These are phyloP conservation scores for Dipodomys ordii DNA, from an alignment of 2,113 vertebrate genomes.

Conservation along the genomic window DNA sequence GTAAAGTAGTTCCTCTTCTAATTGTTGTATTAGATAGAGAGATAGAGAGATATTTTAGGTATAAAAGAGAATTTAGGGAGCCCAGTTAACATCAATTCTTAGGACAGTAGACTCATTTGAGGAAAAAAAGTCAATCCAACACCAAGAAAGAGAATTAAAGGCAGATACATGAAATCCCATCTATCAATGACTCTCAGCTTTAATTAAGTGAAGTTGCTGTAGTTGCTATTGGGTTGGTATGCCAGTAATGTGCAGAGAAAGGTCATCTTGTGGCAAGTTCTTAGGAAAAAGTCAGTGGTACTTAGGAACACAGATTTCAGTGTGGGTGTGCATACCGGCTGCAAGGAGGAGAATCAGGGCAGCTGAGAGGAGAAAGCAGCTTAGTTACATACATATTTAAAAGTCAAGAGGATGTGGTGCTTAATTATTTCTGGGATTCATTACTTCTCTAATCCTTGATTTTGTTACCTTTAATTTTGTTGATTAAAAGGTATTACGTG, in stretches of 20 bases:
- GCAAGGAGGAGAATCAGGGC: background rate
- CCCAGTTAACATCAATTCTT: background rate
- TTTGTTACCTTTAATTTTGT: constrained; percentile 73
- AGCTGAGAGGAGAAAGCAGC: constrained; percentile 40
- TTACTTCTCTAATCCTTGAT: constrained; percentile 72
- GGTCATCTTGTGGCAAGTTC: background rate
- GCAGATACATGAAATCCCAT: background rate
- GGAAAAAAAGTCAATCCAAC: background rate
- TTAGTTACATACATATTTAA: constrained; percentile 66
- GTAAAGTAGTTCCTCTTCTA: rapidly evolving
- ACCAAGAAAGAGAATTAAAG: background rate
- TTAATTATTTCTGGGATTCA: constrained; percentile 60
- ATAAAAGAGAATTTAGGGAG: background rate
- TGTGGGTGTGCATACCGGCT: constrained; percentile 10
- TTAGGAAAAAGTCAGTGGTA: background rate
- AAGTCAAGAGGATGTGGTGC: constrained; percentile 58
- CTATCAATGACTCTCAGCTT: background rate
- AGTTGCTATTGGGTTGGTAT: background rate
- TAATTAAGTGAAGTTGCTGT: background rate
- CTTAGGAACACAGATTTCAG: constrained; percentile 5
- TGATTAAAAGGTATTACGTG: constrained; percentile 69
- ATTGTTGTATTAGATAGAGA: background rate
- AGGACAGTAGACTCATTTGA: background rate
- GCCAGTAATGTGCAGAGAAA: background rate
- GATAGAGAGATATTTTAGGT: background rate